Evolutionary conservation across 1,140 invertebrate species (phyloP), one percentile per base, ranked within the genome.

Genomic region (Orchesella cincta): DNA sequence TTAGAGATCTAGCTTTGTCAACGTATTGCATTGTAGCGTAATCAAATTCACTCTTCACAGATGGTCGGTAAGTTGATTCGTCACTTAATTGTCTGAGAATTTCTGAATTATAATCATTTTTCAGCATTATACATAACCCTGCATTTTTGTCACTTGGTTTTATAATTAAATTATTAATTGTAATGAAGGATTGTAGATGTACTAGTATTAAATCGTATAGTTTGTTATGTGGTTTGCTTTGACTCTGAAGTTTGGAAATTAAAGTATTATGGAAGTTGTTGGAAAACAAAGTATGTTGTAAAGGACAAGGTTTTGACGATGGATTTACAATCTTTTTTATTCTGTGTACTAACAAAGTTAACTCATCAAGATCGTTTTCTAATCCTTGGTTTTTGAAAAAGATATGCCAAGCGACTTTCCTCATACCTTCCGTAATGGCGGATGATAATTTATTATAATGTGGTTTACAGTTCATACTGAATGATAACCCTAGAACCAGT

Each of bases 141-240:
- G 67, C 67, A 36, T 71, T 71, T 71, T 71, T 71, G 29, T 71
- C 67, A 14, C 8, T 23, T 1, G 5, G 29, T 71, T 71, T 71
- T 2, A 71, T 23, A 16, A 71, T 71, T 8, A 71, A 12, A 12
- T 71, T 5, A 33, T 71, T 12, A 20, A 2, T 5, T 12, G 14
- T 71, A 20, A 28, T 3, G 23, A 71, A 71, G 8, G 1, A 31
- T 16, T 71, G 8, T 18, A 71, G 8, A 28, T 36, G 29, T 34
- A 16, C 8, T 12, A 71, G 12, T 2, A 71, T 2, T 16, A 28
- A 31, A 28, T 5, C 3, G 16, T 31, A 29, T 2, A 71, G 29
- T 18, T 12, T 18, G 23, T 71, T 26, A 2, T 64, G n/a, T 8
- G 5, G 5, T 64, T 64, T 64, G 26, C 8, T 18, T 71, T 31